Evolutionary conservation across 2,797 vertebrate genomes (phyloP).

Genomic region (Streptopelia turtur): DNA sequence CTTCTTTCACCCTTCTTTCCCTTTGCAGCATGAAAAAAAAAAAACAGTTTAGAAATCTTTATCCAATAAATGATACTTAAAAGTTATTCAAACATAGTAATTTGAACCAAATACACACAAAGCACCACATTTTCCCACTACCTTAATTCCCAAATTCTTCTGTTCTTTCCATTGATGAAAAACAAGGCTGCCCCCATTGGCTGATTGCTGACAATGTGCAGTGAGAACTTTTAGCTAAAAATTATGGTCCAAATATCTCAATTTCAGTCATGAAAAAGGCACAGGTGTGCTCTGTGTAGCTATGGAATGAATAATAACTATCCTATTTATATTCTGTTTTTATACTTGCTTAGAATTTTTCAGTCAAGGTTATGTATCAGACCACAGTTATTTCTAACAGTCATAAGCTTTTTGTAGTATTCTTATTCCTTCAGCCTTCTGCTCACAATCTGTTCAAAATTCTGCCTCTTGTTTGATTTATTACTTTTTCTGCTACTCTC

Average conservation of each 20-base stretch:
- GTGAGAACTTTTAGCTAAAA: constrained; percentile 22
- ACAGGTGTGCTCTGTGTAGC: background rate
- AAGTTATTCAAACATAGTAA: background rate
- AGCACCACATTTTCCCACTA: accelerated
- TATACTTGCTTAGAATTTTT: constrained; percentile 4
- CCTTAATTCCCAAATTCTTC: background rate
- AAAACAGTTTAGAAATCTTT: background rate
- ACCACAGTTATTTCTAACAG: background rate
- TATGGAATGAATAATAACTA: background rate
- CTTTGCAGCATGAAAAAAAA: background rate
- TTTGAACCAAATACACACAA: background rate
- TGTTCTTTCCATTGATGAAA: constrained; percentile 21
- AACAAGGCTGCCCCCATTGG: background rate
- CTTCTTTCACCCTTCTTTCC: background rate
- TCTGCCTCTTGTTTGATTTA: constrained; percentile 32
- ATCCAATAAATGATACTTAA: background rate
- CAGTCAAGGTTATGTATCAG: background rate
- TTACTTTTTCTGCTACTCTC: constrained; percentile 32
- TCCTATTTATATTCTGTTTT: background rate
- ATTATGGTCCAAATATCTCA: constrained; percentile 58
- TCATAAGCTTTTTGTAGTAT: background rate
- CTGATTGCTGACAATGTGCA: background rate
- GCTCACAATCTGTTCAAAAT: constrained; percentile 41
- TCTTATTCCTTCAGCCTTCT: background rate
- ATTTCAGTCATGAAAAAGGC: constrained; percentile 29